These are phyloP conservation scores for Cylloceria caligata DNA, from an alignment of 2,888 invertebrate genomes.

Conservation along the genomic window DNA sequence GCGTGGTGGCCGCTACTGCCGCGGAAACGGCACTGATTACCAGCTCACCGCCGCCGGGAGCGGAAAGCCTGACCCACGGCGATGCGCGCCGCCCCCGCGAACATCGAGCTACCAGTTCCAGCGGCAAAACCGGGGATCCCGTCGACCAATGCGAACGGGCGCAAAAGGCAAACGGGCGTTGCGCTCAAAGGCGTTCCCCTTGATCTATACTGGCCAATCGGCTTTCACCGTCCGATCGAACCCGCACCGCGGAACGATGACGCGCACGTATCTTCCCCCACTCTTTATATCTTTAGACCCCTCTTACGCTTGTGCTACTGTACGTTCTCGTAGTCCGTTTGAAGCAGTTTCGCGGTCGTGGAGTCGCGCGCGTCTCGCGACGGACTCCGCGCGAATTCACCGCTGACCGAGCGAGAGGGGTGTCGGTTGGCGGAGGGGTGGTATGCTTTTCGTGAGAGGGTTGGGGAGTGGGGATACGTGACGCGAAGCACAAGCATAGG, in stretches of 20 bases:
- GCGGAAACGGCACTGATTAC: constrained; percentile 85
- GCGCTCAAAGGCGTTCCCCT: constrained; percentile 75
- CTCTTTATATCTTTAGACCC: constrained; percentile 31
- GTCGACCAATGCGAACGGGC: constrained; percentile 77
- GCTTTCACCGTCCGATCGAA: constrained; percentile 59
- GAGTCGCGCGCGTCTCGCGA: constrained; percentile 42
- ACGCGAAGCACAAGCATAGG: constrained; percentile 15
- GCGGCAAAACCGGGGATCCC: constrained; percentile 65
- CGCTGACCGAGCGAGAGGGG: constrained; percentile 44
- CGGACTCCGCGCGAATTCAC: constrained; percentile 51
- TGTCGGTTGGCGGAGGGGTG: constrained; percentile 65
- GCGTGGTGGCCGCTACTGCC: constrained; percentile 83
- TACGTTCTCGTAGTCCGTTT: constrained; percentile 41
- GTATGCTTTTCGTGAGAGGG: constrained; percentile 59
- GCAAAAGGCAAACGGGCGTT: constrained; percentile 73
- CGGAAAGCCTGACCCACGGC: constrained; percentile 75
- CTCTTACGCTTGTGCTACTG: constrained; percentile 23
- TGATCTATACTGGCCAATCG: constrained; percentile 72
- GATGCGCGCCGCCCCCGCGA: constrained; percentile 81
- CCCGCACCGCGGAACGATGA: constrained; percentile 53
- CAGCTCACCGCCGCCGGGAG: constrained; percentile 78
- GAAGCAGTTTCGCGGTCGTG: constrained; percentile 59
- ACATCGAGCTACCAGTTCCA: constrained; percentile 76
- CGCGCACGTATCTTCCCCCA: constrained; percentile 42
- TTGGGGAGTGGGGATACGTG: constrained; percentile 24